Percentiles rank a stretch among this genome's conserved stretches.
Evolutionary conservation across 2,888 invertebrate genomes (phyloP).

Genomic region (Plagodis pulveraria): DNA sequence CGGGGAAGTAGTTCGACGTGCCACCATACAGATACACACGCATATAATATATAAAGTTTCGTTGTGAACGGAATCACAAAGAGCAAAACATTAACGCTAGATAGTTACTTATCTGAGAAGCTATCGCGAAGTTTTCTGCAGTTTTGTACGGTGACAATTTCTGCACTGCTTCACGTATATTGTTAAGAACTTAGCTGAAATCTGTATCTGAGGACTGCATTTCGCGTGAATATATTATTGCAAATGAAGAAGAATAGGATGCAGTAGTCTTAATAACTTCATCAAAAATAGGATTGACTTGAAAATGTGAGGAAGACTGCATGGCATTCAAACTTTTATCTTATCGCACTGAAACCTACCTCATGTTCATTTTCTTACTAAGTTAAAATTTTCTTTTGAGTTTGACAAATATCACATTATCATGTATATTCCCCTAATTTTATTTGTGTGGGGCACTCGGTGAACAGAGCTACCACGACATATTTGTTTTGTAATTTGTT

Average conservation of each 20-base stretch:
- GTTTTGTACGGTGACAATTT: conserved; percentile 62
- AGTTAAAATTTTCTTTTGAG: too few species aligned
- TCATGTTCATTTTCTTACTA: too few species aligned
- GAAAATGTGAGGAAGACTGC: too few species aligned
- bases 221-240: conserved; percentile 10
- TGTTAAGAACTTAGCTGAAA: conserved; percentile 29
- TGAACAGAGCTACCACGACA: too few species aligned
- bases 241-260: conserved; percentile 15
- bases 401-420: too few species aligned
- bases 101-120: conserved; percentile 77
- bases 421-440: too few species aligned
- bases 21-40: conserved; percentile 55
- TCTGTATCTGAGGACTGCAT: conserved; percentile 20
- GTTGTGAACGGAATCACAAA: conserved; percentile 68
- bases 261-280: conserved; percentile 3
- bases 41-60: conserved; percentile 32
- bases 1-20: conserved; percentile 73
- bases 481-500: too few species aligned
- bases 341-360: too few species aligned
- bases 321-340: too few species aligned
- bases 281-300: too few species aligned
- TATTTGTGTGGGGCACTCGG: too few species aligned
- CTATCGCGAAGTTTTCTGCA: conserved; percentile 71
- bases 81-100: conserved; percentile 77
- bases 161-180: conserved; percentile 57